Base-by-base conservation (phyloP, 1,140 invertebrate species). In the Coptotermes formosanus region DNA sequence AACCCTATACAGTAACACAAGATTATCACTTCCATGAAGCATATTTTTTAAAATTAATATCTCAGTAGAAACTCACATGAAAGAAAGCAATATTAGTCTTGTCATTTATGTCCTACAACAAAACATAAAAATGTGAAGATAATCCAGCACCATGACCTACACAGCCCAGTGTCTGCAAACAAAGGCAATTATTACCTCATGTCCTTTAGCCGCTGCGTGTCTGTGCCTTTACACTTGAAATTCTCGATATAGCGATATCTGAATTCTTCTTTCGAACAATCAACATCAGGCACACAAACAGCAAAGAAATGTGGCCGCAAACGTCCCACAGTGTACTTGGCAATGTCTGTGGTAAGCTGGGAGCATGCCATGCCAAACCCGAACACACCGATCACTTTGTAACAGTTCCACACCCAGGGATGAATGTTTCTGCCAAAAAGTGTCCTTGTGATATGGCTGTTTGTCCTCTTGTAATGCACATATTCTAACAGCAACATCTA, bases 251-350 rank as follows among this genome's bases (percentile, higher is more conserved):
- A 96, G 85, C 89, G 90, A 89, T 94, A 92, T 44, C 91, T 91
- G 89, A 95, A 94, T 43, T 90, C 89, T 0, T 91, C 87, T 55
- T 92, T 87, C 9, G 87, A 89, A 87, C 95, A 96, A 88, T 94
- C 90, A 82, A 95, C 90, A 75, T 92, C 90, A 0, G 95, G 96
- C 52, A 92, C 89, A 88, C 96, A 97, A 25, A 96, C 93, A 88
- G 93, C 92, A 87, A 98, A 94, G 91, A 99, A 99, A 91, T 99
- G 97, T 16, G 98, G 98, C 88, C 98, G 92, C 86, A 99, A 91
- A 83, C 98, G 93, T 45, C 98, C 98, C 87, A 99, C 95, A 3
- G 95, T 95, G 89, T 98, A 98, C 91, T 99, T 99, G 43, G 95
- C 96, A 88, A 98, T 94, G 89, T 98, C 97, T 9, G 97, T 98